Conservation (phyloP, 2,888 invertebrate species). For the Drosophila fulvimacula region DNA sequence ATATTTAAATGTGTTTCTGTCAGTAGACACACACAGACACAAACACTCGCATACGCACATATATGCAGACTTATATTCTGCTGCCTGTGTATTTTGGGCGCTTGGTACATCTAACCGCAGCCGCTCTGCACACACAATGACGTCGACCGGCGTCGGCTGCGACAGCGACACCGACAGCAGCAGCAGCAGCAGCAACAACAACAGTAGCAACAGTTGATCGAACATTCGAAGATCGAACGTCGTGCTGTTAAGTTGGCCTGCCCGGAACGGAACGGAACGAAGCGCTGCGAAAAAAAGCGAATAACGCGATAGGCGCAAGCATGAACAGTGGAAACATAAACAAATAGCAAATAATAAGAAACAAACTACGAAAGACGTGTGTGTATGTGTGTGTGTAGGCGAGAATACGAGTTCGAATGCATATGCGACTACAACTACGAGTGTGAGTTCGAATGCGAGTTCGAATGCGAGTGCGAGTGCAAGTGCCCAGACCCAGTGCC, state of each 20-base stretch:
- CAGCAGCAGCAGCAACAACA: constrained; percentile 47
- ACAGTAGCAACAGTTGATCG: constrained; percentile 66
- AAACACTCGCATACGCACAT: not conserved
- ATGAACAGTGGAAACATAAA: constrained; percentile 50
- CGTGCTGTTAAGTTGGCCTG: constrained; percentile 72
- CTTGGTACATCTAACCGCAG: constrained; percentile 38
- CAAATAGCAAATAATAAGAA: constrained; percentile 56
- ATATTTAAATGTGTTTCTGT: not conserved
- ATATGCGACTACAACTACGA: constrained; percentile 24
- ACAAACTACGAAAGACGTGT: constrained; percentile 3
- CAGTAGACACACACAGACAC: not conserved
- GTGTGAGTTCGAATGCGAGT: constrained; percentile 12
- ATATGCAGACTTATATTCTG: too few species aligned
- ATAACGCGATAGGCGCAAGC: constrained; percentile 44
- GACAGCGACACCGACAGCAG: not conserved
- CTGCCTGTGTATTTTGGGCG: constrained; percentile 28
- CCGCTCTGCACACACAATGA: constrained; percentile 53
- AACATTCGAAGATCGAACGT: constrained; percentile 73
- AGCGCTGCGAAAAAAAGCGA: constrained; percentile 30
- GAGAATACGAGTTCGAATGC: constrained; percentile 30
- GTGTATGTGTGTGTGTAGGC: constrained; percentile 33
- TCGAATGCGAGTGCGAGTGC: constrained; percentile 9
- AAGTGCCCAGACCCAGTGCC: constrained; percentile 36
- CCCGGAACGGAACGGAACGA: constrained; percentile 51
- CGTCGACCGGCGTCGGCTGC: constrained; percentile 39